Base-by-base conservation (phyloP, 2,888 invertebrate species). In the Agonum fuliginosum region DNA sequence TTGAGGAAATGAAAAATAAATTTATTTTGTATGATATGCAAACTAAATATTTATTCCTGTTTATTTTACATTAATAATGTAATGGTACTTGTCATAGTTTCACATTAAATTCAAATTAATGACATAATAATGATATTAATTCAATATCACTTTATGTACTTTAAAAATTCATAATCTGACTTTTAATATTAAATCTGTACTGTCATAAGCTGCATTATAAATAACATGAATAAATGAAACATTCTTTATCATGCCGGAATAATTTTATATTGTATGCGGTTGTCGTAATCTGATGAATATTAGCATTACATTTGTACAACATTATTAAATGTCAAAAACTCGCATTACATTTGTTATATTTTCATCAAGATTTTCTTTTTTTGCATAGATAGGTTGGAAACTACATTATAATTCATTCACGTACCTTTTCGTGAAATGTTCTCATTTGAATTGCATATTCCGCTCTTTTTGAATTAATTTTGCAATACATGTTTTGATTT, bases 381-480 rank as follows among this genome's bases (percentile, higher is more conserved):
- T 46, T 46, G 46, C 46, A 46, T 46, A 46, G 46, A 46, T 46
- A 46, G 12, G 46, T 46, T 17, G 17, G 46, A 3, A 46, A 46
- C 6, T 19, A 46, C 46, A 46, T 17, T 46, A 46, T 46, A 46
- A 17, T 46, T 46, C 46, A 46, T 46, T 46, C 17, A 17, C 19
- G 14, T 46, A 12, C 2, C 46, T 1, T 46, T 46, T 46, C 46
- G 1, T 46, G 46, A 19, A 46, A 46, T 46, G 19, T 46, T 17
- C 46, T 46, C 46, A 46, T 46, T 46, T 46, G 46, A 46, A 46
- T 46, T 46, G 46, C 19, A 46, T 46, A 46, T 46, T 17, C 12
- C n/a, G 10, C n/a, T 37, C 46, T 14, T 14, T 43, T 3, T 46
- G 46, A 46, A 46, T 46, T 46, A 46, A 46, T 46, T 46, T 46